phyloP scores from a whole-genome alignment of 2,797 vertebrate species.

The Falco novaeseelandiae region DNA sequence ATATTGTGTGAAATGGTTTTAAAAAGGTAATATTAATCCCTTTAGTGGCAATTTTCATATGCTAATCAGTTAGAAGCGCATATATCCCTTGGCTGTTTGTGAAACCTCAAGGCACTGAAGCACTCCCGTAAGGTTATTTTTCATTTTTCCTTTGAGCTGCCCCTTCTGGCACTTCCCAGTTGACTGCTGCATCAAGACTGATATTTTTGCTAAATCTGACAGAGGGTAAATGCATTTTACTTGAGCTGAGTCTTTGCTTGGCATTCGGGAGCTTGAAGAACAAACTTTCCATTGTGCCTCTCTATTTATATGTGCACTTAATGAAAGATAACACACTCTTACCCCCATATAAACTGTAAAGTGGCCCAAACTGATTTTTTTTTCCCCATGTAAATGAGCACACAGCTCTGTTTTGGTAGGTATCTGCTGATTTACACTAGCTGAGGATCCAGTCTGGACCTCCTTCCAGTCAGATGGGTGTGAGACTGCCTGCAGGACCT shows the following conservation, averaged over 20 bases:
- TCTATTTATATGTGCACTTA: not conserved
- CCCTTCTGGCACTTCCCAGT: not conserved
- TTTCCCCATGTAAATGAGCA: not conserved
- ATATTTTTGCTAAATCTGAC: not conserved
- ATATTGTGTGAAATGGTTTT: not conserved
- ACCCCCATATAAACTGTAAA: not conserved
- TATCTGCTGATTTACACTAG: not conserved
- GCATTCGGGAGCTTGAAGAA: not conserved
- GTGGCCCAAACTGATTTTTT: not conserved
- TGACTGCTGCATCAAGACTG: not conserved
- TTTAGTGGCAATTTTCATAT: not conserved
- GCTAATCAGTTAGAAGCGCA: not conserved
- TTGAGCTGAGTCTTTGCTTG: not conserved
- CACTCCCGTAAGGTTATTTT: not conserved
- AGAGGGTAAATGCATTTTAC: not conserved
- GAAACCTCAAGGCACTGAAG: not conserved
- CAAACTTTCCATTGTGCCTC: not conserved
- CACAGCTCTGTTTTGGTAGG: not conserved
- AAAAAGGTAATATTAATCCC: not conserved
- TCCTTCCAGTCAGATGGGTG: conserved; percentile 32
- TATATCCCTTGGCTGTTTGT: not conserved
- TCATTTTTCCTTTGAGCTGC: not conserved
- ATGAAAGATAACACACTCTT: not conserved
- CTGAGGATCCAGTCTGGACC: conserved; percentile 31
- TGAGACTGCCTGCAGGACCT: conserved; percentile 53